Evolutionary conservation across 2,888 invertebrate species (phyloP).

Genomic region (Acrobasis consociella): DNA sequence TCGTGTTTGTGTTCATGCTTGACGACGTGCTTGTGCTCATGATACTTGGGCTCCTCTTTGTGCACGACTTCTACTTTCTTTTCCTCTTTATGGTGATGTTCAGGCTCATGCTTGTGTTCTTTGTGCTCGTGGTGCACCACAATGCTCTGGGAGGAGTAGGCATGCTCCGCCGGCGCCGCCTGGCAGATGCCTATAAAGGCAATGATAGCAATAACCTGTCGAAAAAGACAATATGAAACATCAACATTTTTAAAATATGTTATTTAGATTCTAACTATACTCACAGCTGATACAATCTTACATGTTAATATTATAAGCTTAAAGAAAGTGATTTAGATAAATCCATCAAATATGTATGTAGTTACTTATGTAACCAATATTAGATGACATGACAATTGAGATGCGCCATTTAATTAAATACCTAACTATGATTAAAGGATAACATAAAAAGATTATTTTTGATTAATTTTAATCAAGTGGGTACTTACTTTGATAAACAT

Average conservation of each 20-base stretch:
- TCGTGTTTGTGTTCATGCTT: conserved; percentile 9
- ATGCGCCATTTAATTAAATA: too few species aligned
- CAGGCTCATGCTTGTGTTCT: conserved; percentile 23
- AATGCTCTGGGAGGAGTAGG: conserved; percentile 38
- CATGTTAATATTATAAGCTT: too few species aligned
- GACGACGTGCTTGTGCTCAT: conserved; percentile 21
- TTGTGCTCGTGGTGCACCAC: conserved; percentile 27
- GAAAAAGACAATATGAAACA: conserved; percentile 1
- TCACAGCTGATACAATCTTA: too few species aligned
- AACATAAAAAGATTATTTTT: too few species aligned
- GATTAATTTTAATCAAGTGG: too few species aligned
- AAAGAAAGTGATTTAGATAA: too few species aligned
- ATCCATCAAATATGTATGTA: too few species aligned
- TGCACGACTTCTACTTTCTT: conserved; percentile 32
- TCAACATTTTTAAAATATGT: not conserved
- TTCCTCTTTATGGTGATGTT: conserved; percentile 33
- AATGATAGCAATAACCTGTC: conserved; percentile 39
- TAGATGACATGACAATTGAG: too few species aligned
- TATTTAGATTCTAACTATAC: not conserved
- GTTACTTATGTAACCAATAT: too few species aligned
- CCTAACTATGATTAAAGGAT: too few species aligned
- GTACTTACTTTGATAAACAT: conserved; percentile 20
- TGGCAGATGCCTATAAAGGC: conserved; percentile 24
- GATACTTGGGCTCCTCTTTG: conserved; percentile 35
- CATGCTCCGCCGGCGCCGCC: conserved; percentile 33